A percentile compares a stretch with the other conserved stretches of the same genome.
Conservation (phyloP, 2,797 vertebrate species). For the Peromyscus eremicus region DNA sequence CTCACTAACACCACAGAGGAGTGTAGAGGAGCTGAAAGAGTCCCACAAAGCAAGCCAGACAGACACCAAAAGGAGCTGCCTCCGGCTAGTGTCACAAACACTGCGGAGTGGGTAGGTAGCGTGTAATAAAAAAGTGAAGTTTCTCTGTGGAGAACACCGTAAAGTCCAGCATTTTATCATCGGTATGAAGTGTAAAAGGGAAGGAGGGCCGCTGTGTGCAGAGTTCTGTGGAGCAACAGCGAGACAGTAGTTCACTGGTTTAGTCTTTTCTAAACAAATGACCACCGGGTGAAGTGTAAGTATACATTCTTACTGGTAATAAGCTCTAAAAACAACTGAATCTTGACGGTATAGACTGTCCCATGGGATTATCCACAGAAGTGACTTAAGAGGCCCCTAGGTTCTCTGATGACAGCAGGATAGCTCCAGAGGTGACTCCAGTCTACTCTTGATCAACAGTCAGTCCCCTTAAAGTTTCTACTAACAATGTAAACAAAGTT, state of each 20-base stretch:
- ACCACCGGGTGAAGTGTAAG: constrained; percentile 39
- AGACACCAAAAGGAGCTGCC: background rate
- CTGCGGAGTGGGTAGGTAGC: background rate
- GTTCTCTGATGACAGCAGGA: constrained; percentile 3
- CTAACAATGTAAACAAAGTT: constrained; percentile 49
- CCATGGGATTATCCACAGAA: background rate
- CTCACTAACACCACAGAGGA: background rate
- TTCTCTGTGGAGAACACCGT: constrained; percentile 16
- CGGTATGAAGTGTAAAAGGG: constrained; percentile 7
- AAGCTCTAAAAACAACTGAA: constrained; percentile 31
- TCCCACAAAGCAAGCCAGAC: background rate
- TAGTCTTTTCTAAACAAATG: constrained; percentile 33
- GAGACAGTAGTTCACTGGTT: constrained; percentile 13
- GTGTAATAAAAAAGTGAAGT: background rate
- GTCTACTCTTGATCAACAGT: constrained; percentile 25
- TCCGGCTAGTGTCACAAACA: constrained; percentile 16
- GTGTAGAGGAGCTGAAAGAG: background rate
- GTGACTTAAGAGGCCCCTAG: constrained; percentile 34
- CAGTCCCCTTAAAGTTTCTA: constrained; percentile 18
- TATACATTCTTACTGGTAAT: constrained; percentile 47
- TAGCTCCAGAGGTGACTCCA: constrained; percentile 17
- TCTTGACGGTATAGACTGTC: background rate
- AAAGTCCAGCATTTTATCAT: constrained; percentile 18
- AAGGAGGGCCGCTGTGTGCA: background rate
- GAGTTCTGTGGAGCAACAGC: background rate